Evolutionary conservation across 2,797 vertebrate species (phyloP).

Genomic region (Huso huso): DNA sequence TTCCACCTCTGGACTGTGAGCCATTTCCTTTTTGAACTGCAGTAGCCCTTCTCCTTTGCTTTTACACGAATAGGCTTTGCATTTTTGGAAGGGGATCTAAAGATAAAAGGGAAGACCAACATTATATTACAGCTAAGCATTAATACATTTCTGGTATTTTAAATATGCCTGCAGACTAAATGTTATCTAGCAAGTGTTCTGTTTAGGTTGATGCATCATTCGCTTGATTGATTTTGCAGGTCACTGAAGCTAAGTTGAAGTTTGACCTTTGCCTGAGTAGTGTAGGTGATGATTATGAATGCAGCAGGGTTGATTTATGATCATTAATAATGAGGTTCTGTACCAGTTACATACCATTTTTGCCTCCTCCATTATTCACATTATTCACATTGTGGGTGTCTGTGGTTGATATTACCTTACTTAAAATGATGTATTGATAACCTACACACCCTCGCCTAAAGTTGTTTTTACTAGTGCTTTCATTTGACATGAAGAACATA

Average conservation of each 20-base stretch:
- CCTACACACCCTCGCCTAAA: constrained; percentile 2
- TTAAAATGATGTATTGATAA: neutral
- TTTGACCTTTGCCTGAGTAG: constrained; percentile 5
- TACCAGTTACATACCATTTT: neutral
- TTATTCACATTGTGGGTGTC: constrained; percentile 11
- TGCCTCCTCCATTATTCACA: constrained; percentile 6
- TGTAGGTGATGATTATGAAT: neutral
- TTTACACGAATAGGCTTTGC: too few relatives aligned
- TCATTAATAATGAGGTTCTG: neutral
- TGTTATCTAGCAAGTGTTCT: too few relatives aligned
- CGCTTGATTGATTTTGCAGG: constrained; percentile 26
- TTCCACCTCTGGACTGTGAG: too few relatives aligned
- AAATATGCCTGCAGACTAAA: too few relatives aligned
- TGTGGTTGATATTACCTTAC: constrained; percentile 3
- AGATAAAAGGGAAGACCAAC: too few relatives aligned
- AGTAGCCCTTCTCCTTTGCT: too few relatives aligned
- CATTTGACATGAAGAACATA: neutral
- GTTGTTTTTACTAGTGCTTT: constrained; percentile 7
- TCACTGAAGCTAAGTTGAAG: constrained; percentile 27
- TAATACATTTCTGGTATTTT: too few relatives aligned
- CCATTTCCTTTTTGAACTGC: too few relatives aligned
- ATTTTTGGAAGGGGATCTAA: too few relatives aligned
- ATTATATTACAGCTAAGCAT: too few relatives aligned
- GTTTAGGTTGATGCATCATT: too few relatives aligned
- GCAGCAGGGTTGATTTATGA: constrained; percentile 4